Conservation (phyloP, 2,888 invertebrate species). For the Pachydiplax longipennis region DNA sequence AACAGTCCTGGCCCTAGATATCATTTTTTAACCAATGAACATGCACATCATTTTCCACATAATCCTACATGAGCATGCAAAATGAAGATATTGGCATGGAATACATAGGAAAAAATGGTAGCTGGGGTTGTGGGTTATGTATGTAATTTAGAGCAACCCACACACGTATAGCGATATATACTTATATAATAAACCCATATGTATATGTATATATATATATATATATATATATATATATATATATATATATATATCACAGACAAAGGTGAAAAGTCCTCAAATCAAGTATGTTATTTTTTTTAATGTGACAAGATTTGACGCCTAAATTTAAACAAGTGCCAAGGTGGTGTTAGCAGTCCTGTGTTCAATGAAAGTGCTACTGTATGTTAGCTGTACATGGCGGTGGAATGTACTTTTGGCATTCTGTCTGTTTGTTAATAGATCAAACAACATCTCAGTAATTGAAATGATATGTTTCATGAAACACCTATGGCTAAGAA, state of each 20-base stretch:
- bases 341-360: conserved; percentile 34
- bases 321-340: conserved; percentile 32
- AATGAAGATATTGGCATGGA: conserved; percentile 15
- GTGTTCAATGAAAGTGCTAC: conserved; percentile 42
- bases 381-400: conserved; percentile 33
- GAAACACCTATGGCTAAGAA: conserved; percentile 30
- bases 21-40: conserved; percentile 9
- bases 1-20: background rate
- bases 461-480: conserved; percentile 29
- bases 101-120: conserved; percentile 34
- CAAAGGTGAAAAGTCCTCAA: conserved; percentile 30
- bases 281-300: conserved; percentile 38
- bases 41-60: conserved; percentile 38
- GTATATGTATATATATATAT: conserved; percentile 4
- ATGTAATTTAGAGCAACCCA: conserved; percentile 32
- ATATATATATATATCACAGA: conserved; percentile 22
- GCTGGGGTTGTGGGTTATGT: conserved; percentile 38
- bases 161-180: conserved; percentile 21
- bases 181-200: background rate
- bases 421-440: conserved; percentile 24
- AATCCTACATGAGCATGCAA: conserved; percentile 20
- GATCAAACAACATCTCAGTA: conserved; percentile 3
- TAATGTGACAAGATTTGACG: conserved; percentile 41
- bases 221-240: conserved; percentile 30
- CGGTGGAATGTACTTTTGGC: background rate